Evolutionary conservation across 2,113 vertebrate species (phyloP), one percentile per base, ranked within the genome.

Genomic region (Phrynosoma platyrhinos): DNA sequence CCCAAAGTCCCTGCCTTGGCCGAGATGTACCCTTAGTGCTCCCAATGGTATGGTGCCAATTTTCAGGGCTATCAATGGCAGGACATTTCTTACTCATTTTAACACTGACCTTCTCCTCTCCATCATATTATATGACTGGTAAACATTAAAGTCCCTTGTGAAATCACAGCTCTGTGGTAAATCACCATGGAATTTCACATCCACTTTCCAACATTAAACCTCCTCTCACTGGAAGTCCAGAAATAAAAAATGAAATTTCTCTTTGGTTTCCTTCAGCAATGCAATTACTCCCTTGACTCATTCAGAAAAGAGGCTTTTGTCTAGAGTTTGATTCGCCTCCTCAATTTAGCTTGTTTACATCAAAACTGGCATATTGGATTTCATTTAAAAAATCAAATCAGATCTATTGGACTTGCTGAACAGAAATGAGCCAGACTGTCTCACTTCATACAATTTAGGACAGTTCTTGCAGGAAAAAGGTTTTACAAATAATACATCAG

Each of bases 241-340:
- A 92, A 88, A 64, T 36, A 80, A 16, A 87, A 90, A 93, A 93
- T 81, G 93, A 5, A 2, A 76, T 89, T 89, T 89, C 80, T 79
- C 64, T 25, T 40, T 78, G 32, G 68, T 74, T 82, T 86, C 79
- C 89, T 75, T 36, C 40, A 69, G 13, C 14, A 68, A 72, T 8
- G 66, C 74, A 95, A 88, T 7, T 91, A 91, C 91, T 83, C 27
- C 71, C 91, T 1, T 53, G 2, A 90, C 82, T 80, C 42, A 87
- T 87, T 93, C 82, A 90, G 89, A 4, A 0, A 13, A 77, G 94
- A 91, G 21, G 30, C 95, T 95, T 95, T 95, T 93, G 94, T 94
- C 55, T 87, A 90, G 82, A 92, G 92, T 32, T 87, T 95, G 92
- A 88, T 25, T 32, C 86, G 96, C 95, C 93, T 90, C 87, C 84